These are phyloP conservation scores for Phalacrocorax brasilianus DNA, from an alignment of 2,113 vertebrate genomes.

Conservation along the genomic window DNA sequence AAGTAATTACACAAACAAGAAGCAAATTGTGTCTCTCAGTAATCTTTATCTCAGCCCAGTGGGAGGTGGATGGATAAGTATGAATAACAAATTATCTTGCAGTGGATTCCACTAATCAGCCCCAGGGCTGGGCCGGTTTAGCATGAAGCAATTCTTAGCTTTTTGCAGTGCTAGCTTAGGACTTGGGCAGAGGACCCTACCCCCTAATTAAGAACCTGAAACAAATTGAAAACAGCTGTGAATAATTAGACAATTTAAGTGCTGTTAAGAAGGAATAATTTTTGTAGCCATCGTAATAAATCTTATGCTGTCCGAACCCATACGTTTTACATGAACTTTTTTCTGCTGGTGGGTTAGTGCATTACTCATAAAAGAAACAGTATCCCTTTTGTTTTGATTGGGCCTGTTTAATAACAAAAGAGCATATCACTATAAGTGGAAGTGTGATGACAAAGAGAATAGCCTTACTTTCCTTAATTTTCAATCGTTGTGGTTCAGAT, in stretches of 20 bases:
- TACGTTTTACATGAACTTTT: slow-evolving; percentile 85
- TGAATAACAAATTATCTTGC: slow-evolving; percentile 78
- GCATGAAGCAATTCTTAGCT: slow-evolving; percentile 69
- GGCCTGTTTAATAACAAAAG: slow-evolving; percentile 94
- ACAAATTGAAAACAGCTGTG: slow-evolving; percentile 93
- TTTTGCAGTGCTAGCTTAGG: slow-evolving; percentile 71
- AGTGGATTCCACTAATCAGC: slow-evolving; percentile 76
- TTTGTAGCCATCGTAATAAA: slow-evolving; percentile 95
- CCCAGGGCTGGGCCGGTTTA: slow-evolving; percentile 32
- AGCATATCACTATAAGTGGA: slow-evolving; percentile 58
- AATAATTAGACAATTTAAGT: slow-evolving; percentile 99
- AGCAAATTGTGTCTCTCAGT: slow-evolving; percentile 61
- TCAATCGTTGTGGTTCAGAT: slow-evolving; percentile 14
- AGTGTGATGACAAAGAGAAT: slow-evolving; percentile 67
- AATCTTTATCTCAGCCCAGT: slow-evolving; percentile 51
- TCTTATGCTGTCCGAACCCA: slow-evolving; percentile 93
- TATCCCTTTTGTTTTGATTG: slow-evolving; percentile 90
- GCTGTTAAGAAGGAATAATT: slow-evolving; percentile 96
- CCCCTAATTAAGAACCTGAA: slow-evolving; percentile 87
- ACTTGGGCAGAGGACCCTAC: slow-evolving; percentile 79
- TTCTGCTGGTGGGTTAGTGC: slow-evolving; percentile 82
- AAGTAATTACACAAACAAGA: slow-evolving; percentile 66
- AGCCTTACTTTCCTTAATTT: slow-evolving; percentile 54
- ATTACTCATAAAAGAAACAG: slow-evolving; percentile 95
- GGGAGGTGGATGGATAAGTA: slow-evolving; percentile 65